These are phyloP conservation scores for Pachydiplax longipennis DNA, from an alignment of 2,888 invertebrate genomes.

Conservation along the genomic window DNA sequence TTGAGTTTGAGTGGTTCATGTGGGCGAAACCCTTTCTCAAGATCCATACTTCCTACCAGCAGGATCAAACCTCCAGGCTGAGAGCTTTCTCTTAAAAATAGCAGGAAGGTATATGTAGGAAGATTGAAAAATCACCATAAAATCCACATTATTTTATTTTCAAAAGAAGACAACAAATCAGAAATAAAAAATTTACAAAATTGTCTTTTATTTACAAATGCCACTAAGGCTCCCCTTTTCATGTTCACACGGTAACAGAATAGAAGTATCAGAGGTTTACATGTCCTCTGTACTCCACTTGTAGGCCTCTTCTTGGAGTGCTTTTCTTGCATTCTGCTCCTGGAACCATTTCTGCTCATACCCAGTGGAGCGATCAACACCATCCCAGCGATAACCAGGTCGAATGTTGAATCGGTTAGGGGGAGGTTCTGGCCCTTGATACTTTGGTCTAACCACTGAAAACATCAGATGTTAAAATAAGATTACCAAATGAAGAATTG, in stretches of 20 bases:
- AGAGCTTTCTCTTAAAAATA: too few relatives aligned
- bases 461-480: slow-evolving; percentile 10
- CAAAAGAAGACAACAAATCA: neutral
- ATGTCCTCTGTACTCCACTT: slow-evolving; percentile 96
- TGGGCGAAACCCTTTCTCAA: too few relatives aligned
- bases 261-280: slow-evolving; percentile 62
- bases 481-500: slow-evolving; percentile 43
- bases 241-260: neutral
- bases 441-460: slow-evolving; percentile 68
- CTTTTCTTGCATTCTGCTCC: slow-evolving; percentile 75
- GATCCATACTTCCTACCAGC: too few relatives aligned
- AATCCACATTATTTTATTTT: neutral
- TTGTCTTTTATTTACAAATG: neutral
- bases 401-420: slow-evolving; percentile 92
- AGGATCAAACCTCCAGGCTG: too few relatives aligned
- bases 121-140: neutral
- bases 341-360: slow-evolving; percentile 91
- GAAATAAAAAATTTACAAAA: neutral
- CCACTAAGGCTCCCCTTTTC: neutral
- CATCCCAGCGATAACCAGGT: slow-evolving; percentile 98
- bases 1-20: too few relatives aligned
- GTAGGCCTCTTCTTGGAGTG: slow-evolving; percentile 84
- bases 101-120: neutral
- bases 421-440: slow-evolving; percentile 85
- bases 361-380: slow-evolving; percentile 95